Conservation (phyloP, 2,113 vertebrate species). For the Callipepla squamata region DNA sequence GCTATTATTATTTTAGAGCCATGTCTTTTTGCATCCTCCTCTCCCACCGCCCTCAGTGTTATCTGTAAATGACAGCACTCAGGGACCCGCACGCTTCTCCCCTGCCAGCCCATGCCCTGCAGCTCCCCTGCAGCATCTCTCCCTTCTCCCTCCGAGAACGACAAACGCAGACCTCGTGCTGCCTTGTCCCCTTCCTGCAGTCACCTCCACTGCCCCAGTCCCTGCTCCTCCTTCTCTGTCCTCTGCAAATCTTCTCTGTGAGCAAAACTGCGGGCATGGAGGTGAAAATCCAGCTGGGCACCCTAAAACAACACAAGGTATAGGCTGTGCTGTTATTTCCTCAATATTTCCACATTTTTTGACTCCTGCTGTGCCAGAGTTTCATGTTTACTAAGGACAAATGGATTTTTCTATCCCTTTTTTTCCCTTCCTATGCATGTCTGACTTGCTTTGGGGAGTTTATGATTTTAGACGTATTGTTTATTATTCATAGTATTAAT, state of each 20-base stretch:
- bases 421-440: neutral
- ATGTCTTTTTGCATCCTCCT: neutral
- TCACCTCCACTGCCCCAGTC: neutral
- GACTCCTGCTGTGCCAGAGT: neutral
- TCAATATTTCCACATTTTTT: neutral
- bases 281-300: neutral
- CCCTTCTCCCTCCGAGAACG: neutral
- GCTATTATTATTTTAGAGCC: neutral
- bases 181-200: neutral
- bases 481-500: constrained; percentile 49
- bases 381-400: neutral
- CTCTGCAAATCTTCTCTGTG: neutral
- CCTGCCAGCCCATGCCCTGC: neutral
- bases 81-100: neutral
- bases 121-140: neutral
- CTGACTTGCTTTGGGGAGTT: neutral
- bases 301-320: neutral
- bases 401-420: neutral
- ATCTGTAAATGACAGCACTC: neutral
- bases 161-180: neutral
- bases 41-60: neutral
- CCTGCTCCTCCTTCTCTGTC: neutral
- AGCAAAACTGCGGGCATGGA: neutral
- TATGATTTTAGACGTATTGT: neutral
- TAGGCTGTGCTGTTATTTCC: constrained; percentile 2